Evolutionary conservation across 2,113 vertebrate genomes (phyloP).

Genomic region (Pogona vitticeps): DNA sequence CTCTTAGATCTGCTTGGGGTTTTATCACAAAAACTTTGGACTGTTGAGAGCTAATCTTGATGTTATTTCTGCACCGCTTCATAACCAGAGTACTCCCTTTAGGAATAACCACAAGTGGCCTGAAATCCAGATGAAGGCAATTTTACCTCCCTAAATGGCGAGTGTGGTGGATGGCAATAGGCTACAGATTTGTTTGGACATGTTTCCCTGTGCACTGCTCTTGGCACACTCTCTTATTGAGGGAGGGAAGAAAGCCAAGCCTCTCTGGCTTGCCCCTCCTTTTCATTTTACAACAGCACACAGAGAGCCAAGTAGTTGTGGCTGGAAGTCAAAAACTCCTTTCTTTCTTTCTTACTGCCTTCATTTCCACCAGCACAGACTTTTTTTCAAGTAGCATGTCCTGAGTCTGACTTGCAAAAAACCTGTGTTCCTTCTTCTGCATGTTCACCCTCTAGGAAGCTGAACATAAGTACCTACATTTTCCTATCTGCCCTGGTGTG

Average conservation of each 20-base stretch:
- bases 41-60: background rate
- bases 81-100: background rate
- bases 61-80: background rate
- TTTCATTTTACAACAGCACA: background rate
- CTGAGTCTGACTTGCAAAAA: background rate
- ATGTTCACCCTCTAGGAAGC: background rate
- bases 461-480: background rate
- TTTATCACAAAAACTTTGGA: too few relatives aligned
- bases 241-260: conserved; percentile 14
- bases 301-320: background rate
- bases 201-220: background rate
- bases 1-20: background rate
- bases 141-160: conserved; percentile 2
- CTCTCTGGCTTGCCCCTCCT: background rate
- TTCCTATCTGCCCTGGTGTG: background rate
- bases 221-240: conserved; percentile 12
- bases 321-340: background rate
- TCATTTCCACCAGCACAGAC: background rate
- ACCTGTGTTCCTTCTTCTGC: background rate
- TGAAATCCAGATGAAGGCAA: background rate
- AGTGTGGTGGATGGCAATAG: background rate
- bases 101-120: background rate
- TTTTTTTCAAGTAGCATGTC: background rate
- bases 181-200: conserved; percentile 26
- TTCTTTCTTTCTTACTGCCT: background rate